A percentile compares a stretch with the other conserved stretches of the same genome.
phyloP scores from a whole-genome alignment of 2,797 vertebrate species.

The Nannoperca australis region DNA sequence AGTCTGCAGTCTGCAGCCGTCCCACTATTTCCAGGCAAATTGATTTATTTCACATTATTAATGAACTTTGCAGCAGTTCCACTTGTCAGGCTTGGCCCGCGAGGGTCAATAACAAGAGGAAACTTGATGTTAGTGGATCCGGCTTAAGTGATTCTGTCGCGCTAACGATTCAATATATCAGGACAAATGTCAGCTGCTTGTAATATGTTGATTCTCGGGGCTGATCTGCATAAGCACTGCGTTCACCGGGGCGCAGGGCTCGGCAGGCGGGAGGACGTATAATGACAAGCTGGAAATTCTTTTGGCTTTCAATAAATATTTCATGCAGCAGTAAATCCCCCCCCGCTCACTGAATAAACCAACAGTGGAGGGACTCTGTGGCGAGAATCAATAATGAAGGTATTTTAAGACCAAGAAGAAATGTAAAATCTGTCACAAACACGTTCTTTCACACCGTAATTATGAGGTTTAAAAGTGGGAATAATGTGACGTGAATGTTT shows the following conservation, averaged over 20 bases:
- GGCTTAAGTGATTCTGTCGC: constrained; percentile 96
- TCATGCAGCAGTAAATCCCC: constrained; percentile 64
- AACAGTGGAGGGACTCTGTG: neutral
- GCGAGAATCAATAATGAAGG: constrained; percentile 10
- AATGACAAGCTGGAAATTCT: constrained; percentile 57
- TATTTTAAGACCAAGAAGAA: constrained; percentile 9
- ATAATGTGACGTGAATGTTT: constrained; percentile 8
- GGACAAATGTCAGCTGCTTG: constrained; percentile 93
- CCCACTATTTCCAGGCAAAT: constrained; percentile 89
- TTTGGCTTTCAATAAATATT: constrained; percentile 75
- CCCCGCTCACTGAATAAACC: constrained; percentile 37
- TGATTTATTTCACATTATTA: constrained; percentile 99
- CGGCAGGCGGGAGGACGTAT: constrained; percentile 49
- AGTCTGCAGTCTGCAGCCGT: constrained; percentile 78
- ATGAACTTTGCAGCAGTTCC: constrained; percentile 97
- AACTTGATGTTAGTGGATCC: constrained; percentile 96
- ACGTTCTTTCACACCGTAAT: neutral
- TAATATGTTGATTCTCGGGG: constrained; percentile 94
- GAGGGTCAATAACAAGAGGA: constrained; percentile 95
- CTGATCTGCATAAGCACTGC: constrained; percentile 92
- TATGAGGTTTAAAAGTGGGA: neutral
- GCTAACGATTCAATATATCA: constrained; percentile 95
- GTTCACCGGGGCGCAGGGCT: constrained; percentile 70
- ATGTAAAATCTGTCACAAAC: constrained; percentile 8
- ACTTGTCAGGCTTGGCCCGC: constrained; percentile 93